Conservation (phyloP, 30 jellyfish, hydroid and myxozoan species). For the Sanderia malayensis region DNA sequence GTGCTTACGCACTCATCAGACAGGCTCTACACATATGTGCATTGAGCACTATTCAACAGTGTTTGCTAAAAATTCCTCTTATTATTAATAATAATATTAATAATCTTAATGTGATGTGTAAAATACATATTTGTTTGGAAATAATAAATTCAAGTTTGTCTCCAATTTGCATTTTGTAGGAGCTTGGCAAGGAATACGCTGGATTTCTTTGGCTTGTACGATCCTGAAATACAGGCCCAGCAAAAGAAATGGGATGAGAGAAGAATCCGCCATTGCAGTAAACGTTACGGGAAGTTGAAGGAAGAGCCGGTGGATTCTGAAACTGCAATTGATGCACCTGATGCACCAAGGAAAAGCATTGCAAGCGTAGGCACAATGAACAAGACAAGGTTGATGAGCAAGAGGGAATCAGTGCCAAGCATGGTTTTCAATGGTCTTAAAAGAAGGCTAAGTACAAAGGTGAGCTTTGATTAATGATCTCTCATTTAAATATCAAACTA, state of each 20-base stretch:
- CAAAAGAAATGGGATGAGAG: constrained; percentile 75
- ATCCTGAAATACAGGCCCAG: constrained; percentile 34
- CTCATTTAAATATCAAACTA: no score
- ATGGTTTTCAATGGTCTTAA: constrained; percentile 68
- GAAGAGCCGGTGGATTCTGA: constrained; percentile 45
- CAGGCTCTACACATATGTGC: no score
- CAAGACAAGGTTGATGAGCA: constrained; percentile 33
- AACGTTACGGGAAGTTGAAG: constrained; percentile 59
- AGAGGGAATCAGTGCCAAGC: constrained; percentile 70
- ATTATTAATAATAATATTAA: no score
- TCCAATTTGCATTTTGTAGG: constrained; percentile 24
- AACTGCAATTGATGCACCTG: constrained; percentile 1
- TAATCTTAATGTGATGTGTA: no score
- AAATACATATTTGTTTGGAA: no score
- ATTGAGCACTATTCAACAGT: no score
- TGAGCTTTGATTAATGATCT: no score
- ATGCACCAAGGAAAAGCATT: constrained; percentile 50
- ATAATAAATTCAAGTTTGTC: no score
- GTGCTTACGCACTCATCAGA: no score
- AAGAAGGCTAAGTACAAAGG: constrained; percentile 62
- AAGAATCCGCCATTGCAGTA: constrained; percentile 63
- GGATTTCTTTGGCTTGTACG: constrained; percentile 54
- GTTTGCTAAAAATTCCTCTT: no score
- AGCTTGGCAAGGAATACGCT: constrained; percentile 59
- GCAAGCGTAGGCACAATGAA: constrained; percentile 31